A percentile compares a stretch with the other conserved stretches of the same genome.
Evolutionary conservation across 2,888 invertebrate genomes (phyloP).

Genomic region (Thyatira batis): DNA sequence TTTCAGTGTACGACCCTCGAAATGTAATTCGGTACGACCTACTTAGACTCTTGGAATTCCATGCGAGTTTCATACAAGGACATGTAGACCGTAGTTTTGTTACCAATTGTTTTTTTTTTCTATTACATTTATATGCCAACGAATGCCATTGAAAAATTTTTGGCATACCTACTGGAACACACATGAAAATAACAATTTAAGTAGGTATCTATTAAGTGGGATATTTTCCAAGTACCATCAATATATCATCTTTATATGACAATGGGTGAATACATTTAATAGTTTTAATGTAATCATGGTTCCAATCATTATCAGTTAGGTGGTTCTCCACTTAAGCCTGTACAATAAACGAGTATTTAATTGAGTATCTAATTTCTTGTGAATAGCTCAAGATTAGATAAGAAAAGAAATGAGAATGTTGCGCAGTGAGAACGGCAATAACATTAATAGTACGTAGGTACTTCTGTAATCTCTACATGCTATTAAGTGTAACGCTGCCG

Average conservation of each 20-base stretch:
- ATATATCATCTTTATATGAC: too few species aligned
- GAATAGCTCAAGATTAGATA: neutral
- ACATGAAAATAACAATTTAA: neutral
- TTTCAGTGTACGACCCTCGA: neutral
- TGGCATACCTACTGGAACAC: neutral
- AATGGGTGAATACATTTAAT: too few species aligned
- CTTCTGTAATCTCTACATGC: neutral
- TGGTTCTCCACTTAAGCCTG: too few species aligned
- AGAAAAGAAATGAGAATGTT: neutral
- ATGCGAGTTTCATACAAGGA: neutral
- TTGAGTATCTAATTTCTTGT: neutral
- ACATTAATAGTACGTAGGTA: neutral
- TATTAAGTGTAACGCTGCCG: neutral
- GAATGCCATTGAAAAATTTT: neutral
- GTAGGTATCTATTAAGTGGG: too few species aligned
- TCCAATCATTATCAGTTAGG: too few species aligned
- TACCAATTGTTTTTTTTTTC: neutral
- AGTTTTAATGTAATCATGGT: too few species aligned
- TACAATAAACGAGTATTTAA: neutral
- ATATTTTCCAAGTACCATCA: too few species aligned
- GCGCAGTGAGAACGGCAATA: neutral
- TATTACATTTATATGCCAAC: neutral
- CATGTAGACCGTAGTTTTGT: neutral
- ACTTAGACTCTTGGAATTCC: conserved; percentile 1
- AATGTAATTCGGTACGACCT: neutral